Percentiles rank a stretch among this genome's conserved stretches.
These are phyloP conservation scores for Euclidia mi DNA, from an alignment of 2,888 invertebrate genomes.

Conservation along the genomic window DNA sequence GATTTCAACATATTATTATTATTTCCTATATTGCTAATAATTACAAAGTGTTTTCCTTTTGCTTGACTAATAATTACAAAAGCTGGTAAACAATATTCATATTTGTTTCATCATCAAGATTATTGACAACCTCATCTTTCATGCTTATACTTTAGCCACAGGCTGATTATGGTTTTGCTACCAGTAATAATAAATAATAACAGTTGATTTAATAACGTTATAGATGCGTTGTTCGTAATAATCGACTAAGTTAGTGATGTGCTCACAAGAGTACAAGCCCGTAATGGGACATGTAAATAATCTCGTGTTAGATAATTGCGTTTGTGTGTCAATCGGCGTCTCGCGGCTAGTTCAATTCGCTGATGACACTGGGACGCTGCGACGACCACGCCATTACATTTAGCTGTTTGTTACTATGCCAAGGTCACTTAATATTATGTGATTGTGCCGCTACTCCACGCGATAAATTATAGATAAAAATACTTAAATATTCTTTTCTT, in stretches of 20 bases:
- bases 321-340: conserved; percentile 49
- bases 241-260: conserved; percentile 19
- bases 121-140: conserved; percentile 35
- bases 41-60: conserved; percentile 11
- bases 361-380: conserved; percentile 58
- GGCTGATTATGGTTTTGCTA: neutral
- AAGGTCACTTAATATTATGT: conserved; percentile 76
- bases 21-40: conserved; percentile 3
- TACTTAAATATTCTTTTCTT: conserved; percentile 49
- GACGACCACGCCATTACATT: conserved; percentile 59
- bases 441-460: conserved; percentile 69
- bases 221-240: conserved; percentile 10
- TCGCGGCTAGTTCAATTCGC: conserved; percentile 50
- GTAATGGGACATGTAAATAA: conserved; percentile 57
- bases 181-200: too few relatives aligned
- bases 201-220: too few relatives aligned
- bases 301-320: conserved; percentile 57
- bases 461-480: conserved; percentile 70
- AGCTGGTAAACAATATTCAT: neutral
- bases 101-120: conserved; percentile 29
- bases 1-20: neutral
- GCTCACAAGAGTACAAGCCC: conserved; percentile 35
- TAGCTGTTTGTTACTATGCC: conserved; percentile 72
- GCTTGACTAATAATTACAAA: neutral
- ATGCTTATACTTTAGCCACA: conserved; percentile 18